These are phyloP conservation scores for Gopherus flavomarginatus DNA, from an alignment of 2,113 vertebrate species.

Conservation along the genomic window DNA sequence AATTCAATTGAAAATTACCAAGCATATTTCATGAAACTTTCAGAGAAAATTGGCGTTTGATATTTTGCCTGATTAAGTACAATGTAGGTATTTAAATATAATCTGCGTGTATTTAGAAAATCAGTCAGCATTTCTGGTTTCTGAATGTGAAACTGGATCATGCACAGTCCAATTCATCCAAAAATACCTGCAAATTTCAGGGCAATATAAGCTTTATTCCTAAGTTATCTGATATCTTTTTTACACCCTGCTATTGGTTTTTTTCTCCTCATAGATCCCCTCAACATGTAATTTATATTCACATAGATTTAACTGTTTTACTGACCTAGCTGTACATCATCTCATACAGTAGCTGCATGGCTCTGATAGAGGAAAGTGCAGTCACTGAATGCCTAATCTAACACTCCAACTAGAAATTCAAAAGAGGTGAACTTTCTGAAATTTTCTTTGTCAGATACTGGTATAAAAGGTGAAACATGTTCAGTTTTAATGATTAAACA, in stretches of 20 bases:
- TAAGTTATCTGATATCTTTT: neutral
- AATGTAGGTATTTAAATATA: neutral
- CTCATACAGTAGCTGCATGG: neutral
- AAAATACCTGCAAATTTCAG: neutral
- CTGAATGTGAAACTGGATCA: rapidly evolving
- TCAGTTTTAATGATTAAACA: neutral
- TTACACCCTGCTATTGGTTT: neutral
- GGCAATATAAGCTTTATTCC: neutral
- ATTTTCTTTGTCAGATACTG: neutral
- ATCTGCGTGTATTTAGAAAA: neutral
- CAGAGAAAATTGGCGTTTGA: neutral
- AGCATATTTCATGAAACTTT: neutral
- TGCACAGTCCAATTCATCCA: rapidly evolving
- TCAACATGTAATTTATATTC: neutral
- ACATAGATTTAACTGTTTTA: neutral
- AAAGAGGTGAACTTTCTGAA: neutral
- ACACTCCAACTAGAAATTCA: neutral
- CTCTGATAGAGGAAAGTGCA: neutral
- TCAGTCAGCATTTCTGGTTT: neutral
- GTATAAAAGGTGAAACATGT: neutral
- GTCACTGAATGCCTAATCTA: neutral
- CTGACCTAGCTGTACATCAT: neutral
- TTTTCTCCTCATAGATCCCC: neutral
- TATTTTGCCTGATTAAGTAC: neutral
- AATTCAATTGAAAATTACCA: neutral